Evolutionary conservation across 2,113 vertebrate genomes (phyloP).

Genomic region (Piprites chloris): DNA sequence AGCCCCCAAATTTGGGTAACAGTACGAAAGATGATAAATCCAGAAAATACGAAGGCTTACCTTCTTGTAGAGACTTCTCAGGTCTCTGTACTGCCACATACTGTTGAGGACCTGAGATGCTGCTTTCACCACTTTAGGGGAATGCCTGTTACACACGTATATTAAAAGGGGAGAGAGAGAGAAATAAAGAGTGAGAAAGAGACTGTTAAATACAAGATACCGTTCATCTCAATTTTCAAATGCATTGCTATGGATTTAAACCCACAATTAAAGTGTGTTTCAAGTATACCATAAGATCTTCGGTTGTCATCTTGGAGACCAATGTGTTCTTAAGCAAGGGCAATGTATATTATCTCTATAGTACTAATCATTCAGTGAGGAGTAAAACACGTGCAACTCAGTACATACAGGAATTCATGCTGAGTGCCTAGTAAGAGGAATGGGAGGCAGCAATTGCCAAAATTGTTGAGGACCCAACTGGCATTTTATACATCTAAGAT

Average conservation of each 20-base stretch:
- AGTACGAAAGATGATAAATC: neutral
- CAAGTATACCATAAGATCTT: neutral
- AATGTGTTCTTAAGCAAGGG: neutral
- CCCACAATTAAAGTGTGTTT: neutral
- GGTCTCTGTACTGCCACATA: constrained; percentile 99
- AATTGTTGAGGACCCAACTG: neutral
- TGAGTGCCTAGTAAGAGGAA: neutral
- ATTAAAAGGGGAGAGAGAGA: constrained; percentile 59
- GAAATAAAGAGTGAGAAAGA: neutral
- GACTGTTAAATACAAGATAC: neutral
- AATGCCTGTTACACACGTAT: constrained; percentile 81
- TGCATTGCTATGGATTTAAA: neutral
- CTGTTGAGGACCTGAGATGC: constrained; percentile 99
- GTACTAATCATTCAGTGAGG: neutral
- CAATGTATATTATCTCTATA: neutral
- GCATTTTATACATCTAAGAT: neutral
- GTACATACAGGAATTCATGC: neutral
- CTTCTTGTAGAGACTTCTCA: constrained; percentile 99
- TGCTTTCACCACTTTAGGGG: constrained; percentile 98
- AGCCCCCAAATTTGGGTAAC: neutral
- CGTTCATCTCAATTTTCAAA: neutral
- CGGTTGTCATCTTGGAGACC: neutral
- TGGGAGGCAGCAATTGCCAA: neutral
- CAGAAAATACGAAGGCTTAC: constrained; percentile 72
- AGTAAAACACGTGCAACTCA: neutral